Evolutionary conservation across 1,140 invertebrate species (phyloP).

Genomic region (Atopsyche davidsoni): DNA sequence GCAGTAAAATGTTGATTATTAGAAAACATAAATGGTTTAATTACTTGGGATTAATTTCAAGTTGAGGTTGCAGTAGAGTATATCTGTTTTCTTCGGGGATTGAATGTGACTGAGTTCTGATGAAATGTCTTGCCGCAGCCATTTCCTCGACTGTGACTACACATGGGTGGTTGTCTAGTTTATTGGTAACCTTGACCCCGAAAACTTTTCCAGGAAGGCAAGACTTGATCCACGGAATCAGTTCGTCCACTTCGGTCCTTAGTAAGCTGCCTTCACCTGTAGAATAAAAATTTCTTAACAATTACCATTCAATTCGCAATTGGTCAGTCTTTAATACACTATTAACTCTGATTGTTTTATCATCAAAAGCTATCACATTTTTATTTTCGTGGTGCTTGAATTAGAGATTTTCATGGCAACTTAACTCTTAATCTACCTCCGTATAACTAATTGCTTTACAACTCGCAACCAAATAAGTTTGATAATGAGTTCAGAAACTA

Average conservation of each 20-base stretch:
- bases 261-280: constrained; percentile 62
- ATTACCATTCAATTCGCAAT: too few relatives aligned
- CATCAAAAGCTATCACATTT: too few relatives aligned
- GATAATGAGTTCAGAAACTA: too few relatives aligned
- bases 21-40: too few relatives aligned
- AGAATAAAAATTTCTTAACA: constrained; percentile 27
- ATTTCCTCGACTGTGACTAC: constrained; percentile 93
- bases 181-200: constrained; percentile 74
- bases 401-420: too few relatives aligned
- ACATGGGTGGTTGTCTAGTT: constrained; percentile 85
- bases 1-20: too few relatives aligned
- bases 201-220: constrained; percentile 71
- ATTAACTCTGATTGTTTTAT: constrained; percentile 11
- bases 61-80: constrained; percentile 78
- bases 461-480: too few relatives aligned
- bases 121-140: constrained; percentile 91
- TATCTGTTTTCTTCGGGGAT: constrained; percentile 81
- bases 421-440: too few relatives aligned
- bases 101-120: constrained; percentile 80
- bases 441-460: too few relatives aligned
- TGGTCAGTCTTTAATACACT: constrained; percentile 8
- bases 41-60: constrained; percentile 91
- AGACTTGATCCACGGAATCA: constrained; percentile 74
- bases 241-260: constrained; percentile 64
- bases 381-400: too few relatives aligned